These are phyloP conservation scores for Nesoenas mayeri DNA, from an alignment of 2,113 vertebrate species.

Conservation along the genomic window DNA sequence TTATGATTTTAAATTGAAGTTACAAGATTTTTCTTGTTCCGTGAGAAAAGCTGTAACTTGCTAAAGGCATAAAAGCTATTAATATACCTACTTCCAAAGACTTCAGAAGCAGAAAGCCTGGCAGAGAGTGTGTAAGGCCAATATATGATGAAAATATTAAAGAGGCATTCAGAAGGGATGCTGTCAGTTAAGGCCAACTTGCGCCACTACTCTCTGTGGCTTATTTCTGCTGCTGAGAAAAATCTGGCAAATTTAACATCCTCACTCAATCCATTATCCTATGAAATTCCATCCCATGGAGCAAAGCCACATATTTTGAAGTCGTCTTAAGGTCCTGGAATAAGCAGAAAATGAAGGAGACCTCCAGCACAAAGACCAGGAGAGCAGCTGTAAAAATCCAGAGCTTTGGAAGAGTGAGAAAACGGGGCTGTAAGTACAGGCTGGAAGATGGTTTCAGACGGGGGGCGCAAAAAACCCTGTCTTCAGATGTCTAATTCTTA, in stretches of 20 bases:
- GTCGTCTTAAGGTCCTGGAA: background rate
- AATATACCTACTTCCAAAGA: background rate
- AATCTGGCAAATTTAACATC: background rate
- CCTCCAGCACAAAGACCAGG: background rate
- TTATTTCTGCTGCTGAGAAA: slow-evolving; percentile 8
- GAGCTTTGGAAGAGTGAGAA: background rate
- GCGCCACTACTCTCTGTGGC: background rate
- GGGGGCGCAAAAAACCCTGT: accelerated
- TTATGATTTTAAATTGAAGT: background rate
- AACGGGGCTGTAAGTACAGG: background rate
- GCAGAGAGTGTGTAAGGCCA: background rate
- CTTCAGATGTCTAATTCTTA: background rate
- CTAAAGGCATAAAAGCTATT: background rate
- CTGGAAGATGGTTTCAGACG: background rate
- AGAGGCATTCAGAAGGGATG: background rate
- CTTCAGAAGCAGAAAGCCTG: background rate
- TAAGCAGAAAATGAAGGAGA: slow-evolving; percentile 15
- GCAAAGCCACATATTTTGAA: background rate
- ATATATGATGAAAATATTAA: background rate
- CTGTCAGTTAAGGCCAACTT: background rate
- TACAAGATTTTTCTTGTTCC: background rate
- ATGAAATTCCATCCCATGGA: background rate
- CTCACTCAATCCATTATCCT: background rate
- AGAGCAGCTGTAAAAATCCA: background rate
- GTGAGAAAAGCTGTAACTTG: background rate